Evolutionary conservation across 2,797 vertebrate species (phyloP).

Genomic region (Pempheris klunzingeri): DNA sequence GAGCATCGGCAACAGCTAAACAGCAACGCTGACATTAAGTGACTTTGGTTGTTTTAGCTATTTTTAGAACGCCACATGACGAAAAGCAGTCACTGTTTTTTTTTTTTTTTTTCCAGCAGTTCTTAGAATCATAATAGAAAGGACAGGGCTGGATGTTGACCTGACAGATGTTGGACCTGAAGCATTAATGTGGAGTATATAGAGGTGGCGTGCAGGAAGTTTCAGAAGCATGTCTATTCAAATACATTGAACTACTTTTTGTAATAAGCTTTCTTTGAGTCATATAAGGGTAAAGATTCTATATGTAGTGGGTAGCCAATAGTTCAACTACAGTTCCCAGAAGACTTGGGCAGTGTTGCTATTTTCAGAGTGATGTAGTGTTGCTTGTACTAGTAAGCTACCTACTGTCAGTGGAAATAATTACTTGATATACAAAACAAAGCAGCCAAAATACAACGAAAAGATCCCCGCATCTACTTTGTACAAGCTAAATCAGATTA

Average conservation of each 20-base stretch:
- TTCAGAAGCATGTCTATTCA: too few species aligned
- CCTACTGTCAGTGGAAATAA: too few species aligned
- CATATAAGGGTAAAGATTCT: too few species aligned
- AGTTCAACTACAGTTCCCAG: too few species aligned
- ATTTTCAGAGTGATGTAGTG: neutral
- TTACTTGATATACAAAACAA: neutral
- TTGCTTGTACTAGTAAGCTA: too few species aligned
- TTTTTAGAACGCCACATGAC: constrained; percentile 28
- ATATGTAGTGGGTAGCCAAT: too few species aligned
- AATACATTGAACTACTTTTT: too few species aligned
- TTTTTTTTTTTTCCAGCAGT: neutral
- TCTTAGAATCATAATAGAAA: neutral
- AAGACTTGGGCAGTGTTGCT: too few species aligned
- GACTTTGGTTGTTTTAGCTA: constrained; percentile 11
- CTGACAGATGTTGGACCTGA: constrained; percentile 5
- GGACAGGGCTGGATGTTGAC: neutral
- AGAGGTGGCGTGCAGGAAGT: neutral
- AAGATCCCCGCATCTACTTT: neutral
- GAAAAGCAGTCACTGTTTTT: neutral
- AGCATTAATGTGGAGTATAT: neutral
- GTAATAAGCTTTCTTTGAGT: too few species aligned
- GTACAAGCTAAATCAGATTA: neutral
- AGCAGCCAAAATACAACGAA: neutral
- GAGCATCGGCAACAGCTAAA: constrained; percentile 5
- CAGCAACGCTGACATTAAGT: constrained; percentile 31